Conservation (phyloP, 2,113 vertebrate genomes). For the Percopsis transmontana region DNA sequence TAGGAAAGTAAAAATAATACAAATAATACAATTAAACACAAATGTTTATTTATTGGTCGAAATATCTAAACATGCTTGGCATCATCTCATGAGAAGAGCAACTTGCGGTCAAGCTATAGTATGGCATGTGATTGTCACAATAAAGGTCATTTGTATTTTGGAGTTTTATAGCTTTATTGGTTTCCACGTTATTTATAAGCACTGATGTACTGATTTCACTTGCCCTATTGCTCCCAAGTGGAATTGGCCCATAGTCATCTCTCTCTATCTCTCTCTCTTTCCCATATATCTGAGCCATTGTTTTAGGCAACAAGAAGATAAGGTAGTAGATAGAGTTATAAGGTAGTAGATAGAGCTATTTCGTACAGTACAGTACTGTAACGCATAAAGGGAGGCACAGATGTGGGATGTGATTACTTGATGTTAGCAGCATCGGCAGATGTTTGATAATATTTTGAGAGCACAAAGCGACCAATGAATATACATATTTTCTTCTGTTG, state of each 20-base stretch:
- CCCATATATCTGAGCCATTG: slow-evolving; percentile 9
- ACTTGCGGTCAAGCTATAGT: slow-evolving; percentile 8
- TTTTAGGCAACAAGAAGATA: slow-evolving; percentile 15
- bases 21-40: no score
- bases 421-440: not conserved
- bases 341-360: not conserved
- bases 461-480: not conserved
- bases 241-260: not conserved
- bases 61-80: no score
- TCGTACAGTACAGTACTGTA: not conserved
- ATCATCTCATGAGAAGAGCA: not conserved
- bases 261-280: not conserved
- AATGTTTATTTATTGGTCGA: no score
- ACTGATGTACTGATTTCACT: slow-evolving; percentile 10
- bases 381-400: not conserved
- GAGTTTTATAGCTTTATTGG: slow-evolving; percentile 28
- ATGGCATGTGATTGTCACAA: slow-evolving; percentile 19
- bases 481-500: not conserved
- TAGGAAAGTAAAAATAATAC: no score
- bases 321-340: no score
- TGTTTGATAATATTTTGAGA: not conserved
- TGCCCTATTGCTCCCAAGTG: not conserved
- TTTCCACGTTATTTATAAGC: slow-evolving; percentile 19
- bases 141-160: slow-evolving; percentile 9
- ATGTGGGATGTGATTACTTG: slow-evolving; percentile 6